Evolutionary conservation across 2,888 invertebrate species (phyloP), one percentile per base, ranked within the genome.

Genomic region (Bombylius discolor): DNA sequence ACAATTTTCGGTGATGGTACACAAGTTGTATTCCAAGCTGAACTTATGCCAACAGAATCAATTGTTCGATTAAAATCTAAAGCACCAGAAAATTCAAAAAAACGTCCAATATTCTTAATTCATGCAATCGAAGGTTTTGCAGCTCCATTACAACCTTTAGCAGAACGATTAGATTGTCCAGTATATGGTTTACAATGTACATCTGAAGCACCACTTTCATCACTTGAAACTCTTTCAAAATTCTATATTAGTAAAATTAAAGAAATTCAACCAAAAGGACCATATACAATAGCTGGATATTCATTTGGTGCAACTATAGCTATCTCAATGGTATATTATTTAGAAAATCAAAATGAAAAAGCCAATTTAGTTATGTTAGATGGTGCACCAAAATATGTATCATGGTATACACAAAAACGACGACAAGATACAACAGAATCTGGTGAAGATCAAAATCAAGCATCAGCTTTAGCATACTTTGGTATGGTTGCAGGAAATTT

Each of bases 221-320:
- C 85, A 53, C 81, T 95, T 62, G 72, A 79, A 13, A 79, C 82
- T 51, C 78, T 94, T 60, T 92, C 95, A 5, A 70, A 74, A 48
- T 84, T 79, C 74, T 89, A 89, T 73, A 77, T 89, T 34, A 68
- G 76, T 70, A 81, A 87, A 72, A 81, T 96, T 66, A 84, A 83
- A 68, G 78, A 79, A 53, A 76, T 87, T 50, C 92, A 93, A 75
- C 81, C 84, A 9, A 74, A 77, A 57, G 90, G 93, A 60, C 94
- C 96, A 5, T 96, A 92, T 78, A 82, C 84, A 52, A 76, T 99
- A 61, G 83, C 89, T 49, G 98, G 97, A 4, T 98, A 99, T 76
- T 98, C 97, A 0, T 97, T 91, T 74, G 98, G 99, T 60, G 91
- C 93, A 47, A 84, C 88, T 64, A 87, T 98, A 44, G 95, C 94